These are phyloP conservation scores for Nasonia oneida DNA, from an alignment of 2,888 invertebrate species.

Conservation along the genomic window DNA sequence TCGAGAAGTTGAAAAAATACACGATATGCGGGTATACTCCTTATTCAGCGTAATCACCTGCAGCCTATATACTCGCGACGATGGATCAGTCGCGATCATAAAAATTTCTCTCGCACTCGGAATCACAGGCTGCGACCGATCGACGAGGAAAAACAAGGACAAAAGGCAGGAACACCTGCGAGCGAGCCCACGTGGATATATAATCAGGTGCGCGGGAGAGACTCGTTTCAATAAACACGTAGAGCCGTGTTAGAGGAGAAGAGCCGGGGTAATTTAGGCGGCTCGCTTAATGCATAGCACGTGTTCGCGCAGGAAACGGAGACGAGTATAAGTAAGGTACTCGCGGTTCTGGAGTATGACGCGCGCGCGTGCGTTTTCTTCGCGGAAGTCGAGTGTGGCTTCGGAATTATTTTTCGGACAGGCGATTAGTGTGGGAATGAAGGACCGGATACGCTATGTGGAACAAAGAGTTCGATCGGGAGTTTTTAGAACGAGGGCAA, in stretches of 20 bases:
- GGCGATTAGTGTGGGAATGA: slow-evolving; percentile 34
- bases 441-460: neutral
- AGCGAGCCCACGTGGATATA: slow-evolving; percentile 7
- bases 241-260: neutral
- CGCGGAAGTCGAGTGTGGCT: slow-evolving; percentile 14
- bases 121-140: slow-evolving; percentile 16
- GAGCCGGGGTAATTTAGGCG: slow-evolving; percentile 33
- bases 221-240: slow-evolving; percentile 1
- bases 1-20: neutral
- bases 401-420: slow-evolving; percentile 26
- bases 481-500: neutral
- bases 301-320: slow-evolving; percentile 41
- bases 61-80: neutral
- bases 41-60: neutral
- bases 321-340: neutral
- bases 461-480: neutral
- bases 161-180: neutral
- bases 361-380: neutral
- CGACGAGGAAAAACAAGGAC: neutral
- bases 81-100: neutral
- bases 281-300: slow-evolving; percentile 43
- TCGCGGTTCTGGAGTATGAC: neutral
- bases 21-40: neutral
- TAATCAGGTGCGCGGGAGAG: neutral
- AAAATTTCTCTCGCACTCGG: neutral